Conservation (phyloP, 2,797 vertebrate genomes). For the Sarcoramphus papa region DNA sequence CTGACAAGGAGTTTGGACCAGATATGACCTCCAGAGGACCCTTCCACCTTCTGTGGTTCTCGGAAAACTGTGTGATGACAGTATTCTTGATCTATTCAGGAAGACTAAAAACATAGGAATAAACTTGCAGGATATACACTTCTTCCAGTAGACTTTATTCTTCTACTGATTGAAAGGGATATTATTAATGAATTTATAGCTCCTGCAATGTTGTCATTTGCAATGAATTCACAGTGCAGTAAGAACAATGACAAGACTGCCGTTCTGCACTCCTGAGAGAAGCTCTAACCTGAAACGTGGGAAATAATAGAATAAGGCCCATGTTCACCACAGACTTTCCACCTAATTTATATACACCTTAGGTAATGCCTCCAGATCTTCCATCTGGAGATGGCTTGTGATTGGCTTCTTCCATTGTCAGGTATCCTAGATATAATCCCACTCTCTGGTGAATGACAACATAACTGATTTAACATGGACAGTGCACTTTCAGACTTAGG, state of each 20-base stretch:
- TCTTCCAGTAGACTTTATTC: background rate
- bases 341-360: background rate
- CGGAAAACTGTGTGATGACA: background rate
- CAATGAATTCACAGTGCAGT: background rate
- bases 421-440: background rate
- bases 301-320: background rate
- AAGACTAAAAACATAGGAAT: background rate
- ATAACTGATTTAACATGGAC: background rate
- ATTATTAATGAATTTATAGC: background rate
- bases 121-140: background rate
- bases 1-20: background rate
- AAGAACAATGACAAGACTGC: background rate
- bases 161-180: background rate
- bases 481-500: background rate
- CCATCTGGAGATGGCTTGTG: background rate
- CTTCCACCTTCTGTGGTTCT: background rate
- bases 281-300: background rate
- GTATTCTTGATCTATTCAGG: background rate
- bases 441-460: background rate
- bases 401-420: background rate
- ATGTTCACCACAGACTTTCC: background rate
- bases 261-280: background rate
- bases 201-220: background rate
- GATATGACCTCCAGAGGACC: background rate
- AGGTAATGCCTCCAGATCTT: background rate